Base-by-base conservation (phyloP, 1,140 invertebrate species). In the Drosophila ohnishii region DNA sequence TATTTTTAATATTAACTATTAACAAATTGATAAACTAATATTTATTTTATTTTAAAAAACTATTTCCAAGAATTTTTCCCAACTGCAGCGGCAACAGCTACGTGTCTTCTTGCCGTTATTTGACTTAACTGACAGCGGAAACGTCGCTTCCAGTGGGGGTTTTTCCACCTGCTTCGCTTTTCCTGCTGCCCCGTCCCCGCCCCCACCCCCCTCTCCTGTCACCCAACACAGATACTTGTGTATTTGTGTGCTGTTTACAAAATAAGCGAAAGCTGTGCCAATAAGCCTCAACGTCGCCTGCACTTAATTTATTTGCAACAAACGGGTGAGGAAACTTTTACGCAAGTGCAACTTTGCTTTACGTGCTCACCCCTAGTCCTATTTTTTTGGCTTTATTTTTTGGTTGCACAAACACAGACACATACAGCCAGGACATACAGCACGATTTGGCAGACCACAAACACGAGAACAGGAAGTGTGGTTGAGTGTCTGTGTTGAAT, bases 281-380 rank as follows among this genome's bases (percentile, higher is more conserved):
- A 85, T 85, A 85, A 85, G 78, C 82, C 82, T 81, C 82, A 85
- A 81, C 78, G 78, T 81, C 78, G 82, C 83, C 83, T 87, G 83
- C 83, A 80, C 83, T 86, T 83, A 87, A 87, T 86, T 86, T 83
- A 86, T 86, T 86, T 86, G 66, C 84, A 79, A 87, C 83, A 86
- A 86, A 87, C 73, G 76, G 75, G 57, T 61, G 47, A 67, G 50
- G 72, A 83, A 86, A 86, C 75, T 87, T 83, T 87, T 79, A 73
- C 75, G 75, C 83, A 80, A 86, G 79, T 86, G 83, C 79, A 86
- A 86, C 75, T 86, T 75, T 80, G 59, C 77, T 78, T 79, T 82
- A 79, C 82, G 75, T 82, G 65, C 77, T 85, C 69, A 77, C 32
- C 11, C 22, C 10, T 42, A 19, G 34, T n/a, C 42, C 28, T 35